Base-by-base conservation (phyloP, 37 sponge, comb jelly and placozoan genomes). In the Theonella swinhoei region DNA sequence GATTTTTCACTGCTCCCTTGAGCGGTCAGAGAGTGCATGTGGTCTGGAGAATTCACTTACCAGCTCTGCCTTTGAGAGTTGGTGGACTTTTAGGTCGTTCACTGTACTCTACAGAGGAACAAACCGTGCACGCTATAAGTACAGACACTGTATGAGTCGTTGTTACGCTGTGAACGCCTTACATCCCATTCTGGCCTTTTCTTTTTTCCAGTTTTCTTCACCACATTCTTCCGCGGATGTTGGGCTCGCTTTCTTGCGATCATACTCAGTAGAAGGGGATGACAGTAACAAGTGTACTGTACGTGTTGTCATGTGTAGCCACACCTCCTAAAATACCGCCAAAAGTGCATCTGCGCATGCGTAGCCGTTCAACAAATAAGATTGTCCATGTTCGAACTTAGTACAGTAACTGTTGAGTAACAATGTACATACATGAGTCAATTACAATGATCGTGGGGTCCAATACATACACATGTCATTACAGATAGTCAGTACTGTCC, bases 131-230 rank as follows among this genome's bases (percentile, higher is more conserved):
- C 59, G 37, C 41, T n/a, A 5, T 14, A 30, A 42, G 54, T 47
- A 14, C 54, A 47, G 14, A 47, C 54, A 17, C 54, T 47, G 54
- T 47, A 14, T 47, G 54, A 47, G 14, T 47, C 54, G 54, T 47
- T 47, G 7, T 47, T 17, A 7, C 14, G 14, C 43, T 37, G 7
- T 35, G 22, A 31, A 2, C 2, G n/a, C 11, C 80, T 67, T 80
- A 80, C 81, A 70, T 80, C 70, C 81, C 81, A 80, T 43, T 80
- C 81, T 47, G 81, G 70, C 54, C 28, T 80, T 43, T 80, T 80
- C 64, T 0, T 63, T 1, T 36, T 7, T 47, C 11, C 54, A 7
- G 54, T 47, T 14, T 47, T 47, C 54, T 47, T 47, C 54, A 7
- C 54, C 7, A 14, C 54, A 7, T 7, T 47, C 54, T 47, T 47